phyloP scores from a whole-genome alignment of 2,113 vertebrate species.

The Campylorhamphus procurvoides region DNA sequence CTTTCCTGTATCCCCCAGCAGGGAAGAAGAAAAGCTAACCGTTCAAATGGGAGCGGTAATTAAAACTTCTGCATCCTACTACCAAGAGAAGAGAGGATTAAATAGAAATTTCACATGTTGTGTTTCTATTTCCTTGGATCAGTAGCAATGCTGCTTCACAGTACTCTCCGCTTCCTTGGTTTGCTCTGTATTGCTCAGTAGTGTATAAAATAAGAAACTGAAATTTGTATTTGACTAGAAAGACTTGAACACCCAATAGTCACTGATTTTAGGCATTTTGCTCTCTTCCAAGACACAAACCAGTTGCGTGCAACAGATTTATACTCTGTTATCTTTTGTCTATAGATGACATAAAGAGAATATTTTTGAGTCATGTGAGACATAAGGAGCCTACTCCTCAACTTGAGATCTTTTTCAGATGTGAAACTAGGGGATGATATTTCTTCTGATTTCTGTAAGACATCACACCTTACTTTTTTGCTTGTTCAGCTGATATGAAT shows the following conservation, averaged over 20 bases:
- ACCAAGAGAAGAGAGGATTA: neutral
- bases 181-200: neutral
- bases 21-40: neutral
- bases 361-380: neutral
- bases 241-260: neutral
- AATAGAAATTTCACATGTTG: neutral
- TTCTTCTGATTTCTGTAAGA: neutral
- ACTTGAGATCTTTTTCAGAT: neutral
- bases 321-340: neutral
- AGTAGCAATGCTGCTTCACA: neutral
- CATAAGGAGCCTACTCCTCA: neutral
- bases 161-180: neutral
- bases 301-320: neutral
- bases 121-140: neutral
- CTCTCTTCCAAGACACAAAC: neutral
- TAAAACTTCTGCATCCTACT: neutral
- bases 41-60: neutral
- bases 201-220: neutral
- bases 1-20: neutral
- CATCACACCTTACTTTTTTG: neutral
- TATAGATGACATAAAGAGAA: neutral
- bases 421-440: neutral
- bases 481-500: neutral
- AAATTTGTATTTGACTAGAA: neutral
- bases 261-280: neutral